A percentile compares a stretch with the other conserved stretches of the same genome.
Evolutionary conservation across 1,140 invertebrate species (phyloP).

Genomic region (Halictus rubicundus): DNA sequence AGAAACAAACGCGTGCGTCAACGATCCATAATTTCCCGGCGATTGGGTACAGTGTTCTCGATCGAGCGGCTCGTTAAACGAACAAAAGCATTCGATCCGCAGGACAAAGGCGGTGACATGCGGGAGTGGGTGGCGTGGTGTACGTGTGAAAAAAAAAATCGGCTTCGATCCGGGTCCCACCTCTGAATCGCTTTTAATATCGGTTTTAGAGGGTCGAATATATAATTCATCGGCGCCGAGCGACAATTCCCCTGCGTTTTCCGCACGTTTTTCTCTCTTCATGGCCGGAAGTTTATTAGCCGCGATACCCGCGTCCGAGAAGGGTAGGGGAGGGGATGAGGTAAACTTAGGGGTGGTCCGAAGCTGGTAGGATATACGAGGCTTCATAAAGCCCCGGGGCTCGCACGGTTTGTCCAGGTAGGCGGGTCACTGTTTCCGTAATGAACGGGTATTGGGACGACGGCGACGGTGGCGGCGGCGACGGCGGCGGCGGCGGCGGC

Average conservation of each 20-base stretch:
- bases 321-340: background rate
- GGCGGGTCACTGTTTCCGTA: conserved; percentile 5
- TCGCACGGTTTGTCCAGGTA: background rate
- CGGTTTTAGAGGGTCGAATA: background rate
- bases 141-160: background rate
- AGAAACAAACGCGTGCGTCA: too few relatives aligned
- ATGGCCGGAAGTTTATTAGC: background rate
- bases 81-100: background rate
- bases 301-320: background rate
- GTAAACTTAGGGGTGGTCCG: background rate
- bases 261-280: background rate
- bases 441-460: background rate
- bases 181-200: background rate
- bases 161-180: background rate
- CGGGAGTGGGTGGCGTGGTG: too few relatives aligned
- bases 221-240: background rate
- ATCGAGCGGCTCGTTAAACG: background rate
- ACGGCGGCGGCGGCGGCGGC: background rate
- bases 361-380: background rate
- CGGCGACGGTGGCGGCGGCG: background rate
- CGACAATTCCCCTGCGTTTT: background rate
- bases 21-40: background rate
- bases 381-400: background rate
- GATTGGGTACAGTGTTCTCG: background rate
- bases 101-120: background rate